phyloP scores from a whole-genome alignment of 2,113 vertebrate species.

The Oryzias javanicus region DNA sequence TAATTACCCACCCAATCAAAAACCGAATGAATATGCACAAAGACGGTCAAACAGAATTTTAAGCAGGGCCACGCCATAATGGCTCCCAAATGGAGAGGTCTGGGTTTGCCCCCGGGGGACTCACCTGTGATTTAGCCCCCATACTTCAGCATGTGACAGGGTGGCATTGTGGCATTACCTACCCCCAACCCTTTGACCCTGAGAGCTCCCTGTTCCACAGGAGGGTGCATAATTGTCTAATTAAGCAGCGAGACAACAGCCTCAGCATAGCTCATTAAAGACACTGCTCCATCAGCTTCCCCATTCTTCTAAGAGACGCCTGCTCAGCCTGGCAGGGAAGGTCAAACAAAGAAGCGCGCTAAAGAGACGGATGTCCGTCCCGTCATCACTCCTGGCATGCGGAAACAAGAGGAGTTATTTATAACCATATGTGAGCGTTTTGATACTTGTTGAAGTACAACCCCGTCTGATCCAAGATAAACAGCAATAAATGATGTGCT shows the following conservation, averaged over 20 bases:
- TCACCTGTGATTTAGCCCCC: constrained; percentile 64
- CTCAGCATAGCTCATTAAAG: constrained; percentile 69
- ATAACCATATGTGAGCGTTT: neutral
- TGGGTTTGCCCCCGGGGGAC: constrained; percentile 42
- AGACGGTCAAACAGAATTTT: constrained; percentile 44
- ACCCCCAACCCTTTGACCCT: constrained; percentile 57
- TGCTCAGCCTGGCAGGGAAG: constrained; percentile 63
- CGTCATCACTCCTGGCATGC: neutral
- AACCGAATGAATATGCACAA: constrained; percentile 51
- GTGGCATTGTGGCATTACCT: constrained; percentile 50
- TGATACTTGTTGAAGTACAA: neutral
- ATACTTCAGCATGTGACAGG: constrained; percentile 39
- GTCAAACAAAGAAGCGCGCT: constrained; percentile 49
- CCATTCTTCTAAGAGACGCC: constrained; percentile 26
- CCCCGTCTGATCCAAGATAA: neutral
- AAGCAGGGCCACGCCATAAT: constrained; percentile 50
- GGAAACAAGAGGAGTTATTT: constrained; percentile 4
- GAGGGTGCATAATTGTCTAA: constrained; percentile 70
- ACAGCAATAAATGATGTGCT: constrained; percentile 11
- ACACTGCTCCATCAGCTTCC: constrained; percentile 57
- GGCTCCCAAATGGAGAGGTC: constrained; percentile 54
- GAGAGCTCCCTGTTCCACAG: constrained; percentile 48
- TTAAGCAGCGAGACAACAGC: constrained; percentile 66
- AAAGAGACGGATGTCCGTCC: constrained; percentile 5
- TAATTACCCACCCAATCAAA: constrained; percentile 43